Evolutionary conservation across 2,113 vertebrate species (phyloP), one percentile per base, ranked within the genome.

Genomic region (Benitochromis conjunctus): DNA sequence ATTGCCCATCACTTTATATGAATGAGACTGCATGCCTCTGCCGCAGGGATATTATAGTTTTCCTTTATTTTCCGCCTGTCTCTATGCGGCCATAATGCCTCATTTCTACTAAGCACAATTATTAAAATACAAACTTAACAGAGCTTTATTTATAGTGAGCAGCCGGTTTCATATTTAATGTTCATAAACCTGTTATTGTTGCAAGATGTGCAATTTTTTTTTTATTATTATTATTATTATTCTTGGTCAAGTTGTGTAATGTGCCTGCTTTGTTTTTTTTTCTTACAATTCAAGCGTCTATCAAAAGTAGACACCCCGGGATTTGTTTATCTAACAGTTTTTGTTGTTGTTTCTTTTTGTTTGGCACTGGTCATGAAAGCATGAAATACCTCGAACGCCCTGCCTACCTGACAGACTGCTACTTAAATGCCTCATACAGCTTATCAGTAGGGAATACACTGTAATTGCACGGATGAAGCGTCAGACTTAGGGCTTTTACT

Each of bases 341-440:
- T 85, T 78, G 5, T 78, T 34, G 85, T 92, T 71, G 55, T 85
- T 86, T 83, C 41, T 86, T 89, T 51, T 55, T 89, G 31, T 90
- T 78, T 76, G 87, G 85, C 89, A 82, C 90, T 86, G 87, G 58
- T 88, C 84, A 82, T 46, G 24, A 64, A 91, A 81, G 90, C 91
- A 90, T 90, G 76, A 93, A 90, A 95, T 95, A 95, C 94, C 94
- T 95, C 94, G 80, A 81, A 82, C 84, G 86, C 85, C 88, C 90
- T 84, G 93, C 89, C 88, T 92, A 86, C 82, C 85, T 83, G 88
- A 81, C 56, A 79, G 16, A 83, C 88, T 85, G 79, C 74, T 93
- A 89, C 81, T 62, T 80, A 89, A 89, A 85, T 84, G 89, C 91
- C 86, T 92, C 92, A 86, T 79, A 66, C 83, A 87, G 80, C 85